phyloP scores from a whole-genome alignment of 2,113 vertebrate species.

The Atherinomorus stipes region DNA sequence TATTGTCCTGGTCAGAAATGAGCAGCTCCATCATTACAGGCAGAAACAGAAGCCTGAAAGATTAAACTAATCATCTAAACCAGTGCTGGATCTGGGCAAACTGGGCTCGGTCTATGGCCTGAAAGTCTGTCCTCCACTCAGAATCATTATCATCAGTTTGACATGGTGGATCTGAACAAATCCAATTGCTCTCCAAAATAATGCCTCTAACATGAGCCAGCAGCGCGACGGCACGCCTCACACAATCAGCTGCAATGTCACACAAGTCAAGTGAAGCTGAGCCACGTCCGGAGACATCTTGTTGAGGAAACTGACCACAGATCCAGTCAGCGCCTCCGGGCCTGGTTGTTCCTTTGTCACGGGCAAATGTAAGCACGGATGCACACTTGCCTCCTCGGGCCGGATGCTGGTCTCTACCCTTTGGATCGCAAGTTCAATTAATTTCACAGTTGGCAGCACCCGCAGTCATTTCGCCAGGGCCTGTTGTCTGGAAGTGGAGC shows the following conservation, averaged over 20 bases:
- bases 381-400: conserved; percentile 54
- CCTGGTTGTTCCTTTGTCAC: conserved; percentile 53
- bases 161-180: conserved; percentile 31
- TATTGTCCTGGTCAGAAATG: too few species aligned
- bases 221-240: conserved; percentile 29
- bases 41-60: background rate
- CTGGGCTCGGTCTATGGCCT: background rate
- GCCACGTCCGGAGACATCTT: conserved; percentile 56
- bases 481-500: conserved; percentile 58
- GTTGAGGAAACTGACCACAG: conserved; percentile 57
- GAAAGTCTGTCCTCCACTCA: background rate
- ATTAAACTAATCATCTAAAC: background rate
- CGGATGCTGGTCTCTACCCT: conserved; percentile 60
- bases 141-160: conserved; percentile 12
- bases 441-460: conserved; percentile 81
- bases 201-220: conserved; percentile 27
- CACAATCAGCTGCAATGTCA: conserved; percentile 45
- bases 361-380: conserved; percentile 36
- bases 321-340: conserved; percentile 38
- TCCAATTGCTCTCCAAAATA: background rate
- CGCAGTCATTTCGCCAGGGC: conserved; percentile 49
- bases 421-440: conserved; percentile 82
- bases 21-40: background rate
- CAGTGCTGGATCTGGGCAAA: background rate
- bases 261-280: conserved; percentile 39